Evolutionary conservation across 2,113 vertebrate genomes (phyloP).

Genomic region (Redunca redunca): DNA sequence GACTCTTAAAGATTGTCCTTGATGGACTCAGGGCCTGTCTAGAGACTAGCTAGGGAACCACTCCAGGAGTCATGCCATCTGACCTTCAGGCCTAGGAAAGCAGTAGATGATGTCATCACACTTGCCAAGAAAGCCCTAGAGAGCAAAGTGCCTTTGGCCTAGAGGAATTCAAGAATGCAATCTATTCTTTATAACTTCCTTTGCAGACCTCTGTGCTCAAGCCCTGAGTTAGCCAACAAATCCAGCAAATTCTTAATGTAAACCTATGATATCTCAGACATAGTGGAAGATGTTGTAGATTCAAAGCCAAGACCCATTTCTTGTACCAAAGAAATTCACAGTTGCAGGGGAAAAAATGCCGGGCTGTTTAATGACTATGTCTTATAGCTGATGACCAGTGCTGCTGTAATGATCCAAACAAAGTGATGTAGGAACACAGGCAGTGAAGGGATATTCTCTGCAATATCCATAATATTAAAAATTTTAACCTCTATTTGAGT

Average conservation of each 20-base stretch:
- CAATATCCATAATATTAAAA: neutral
- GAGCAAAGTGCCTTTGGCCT: neutral
- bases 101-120: neutral
- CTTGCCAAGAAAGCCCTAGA: neutral
- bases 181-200: neutral
- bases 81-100: slow-evolving; percentile 60
- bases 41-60: neutral
- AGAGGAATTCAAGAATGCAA: neutral
- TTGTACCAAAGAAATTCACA: neutral
- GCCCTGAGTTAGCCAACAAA: neutral
- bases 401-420: neutral
- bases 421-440: neutral
- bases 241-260: neutral
- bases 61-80: neutral
- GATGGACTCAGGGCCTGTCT: slow-evolving; percentile 47
- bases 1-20: slow-evolving; percentile 72
- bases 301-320: neutral
- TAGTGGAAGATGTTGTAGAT: neutral
- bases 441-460: neutral
- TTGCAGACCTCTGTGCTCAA: neutral
- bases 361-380: neutral
- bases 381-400: neutral
- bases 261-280: neutral
- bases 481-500: neutral
- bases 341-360: neutral